Percentiles rank a stretch among this genome's conserved stretches.
Evolutionary conservation across 2,888 invertebrate genomes (phyloP).

Genomic region (Papilio protenor): DNA sequence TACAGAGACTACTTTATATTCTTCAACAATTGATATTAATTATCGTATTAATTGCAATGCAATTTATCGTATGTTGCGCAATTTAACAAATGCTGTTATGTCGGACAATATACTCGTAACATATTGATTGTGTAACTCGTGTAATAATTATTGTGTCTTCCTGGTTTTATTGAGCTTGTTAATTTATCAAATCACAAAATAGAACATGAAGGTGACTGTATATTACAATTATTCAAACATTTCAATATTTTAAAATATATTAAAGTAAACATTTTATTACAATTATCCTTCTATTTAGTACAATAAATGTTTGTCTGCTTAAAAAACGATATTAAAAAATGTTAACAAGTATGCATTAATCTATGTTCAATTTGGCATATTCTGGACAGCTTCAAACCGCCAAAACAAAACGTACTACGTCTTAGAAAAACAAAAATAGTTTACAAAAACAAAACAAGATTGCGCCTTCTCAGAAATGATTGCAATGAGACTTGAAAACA

Average conservation of each 20-base stretch:
- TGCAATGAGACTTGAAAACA: conserved; percentile 25
- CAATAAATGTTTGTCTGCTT: no score
- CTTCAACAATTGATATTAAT: conserved; percentile 19
- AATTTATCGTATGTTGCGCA: conserved; percentile 37
- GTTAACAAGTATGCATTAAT: no score
- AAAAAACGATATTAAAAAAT: no score
- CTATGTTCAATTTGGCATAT: conserved; percentile 53
- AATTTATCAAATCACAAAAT: neutral
- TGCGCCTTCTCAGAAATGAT: conserved; percentile 40
- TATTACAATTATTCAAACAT: neutral
- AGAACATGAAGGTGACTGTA: neutral
- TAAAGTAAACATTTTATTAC: no score
- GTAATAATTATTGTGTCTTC: conserved; percentile 23
- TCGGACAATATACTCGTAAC: conserved; percentile 12
- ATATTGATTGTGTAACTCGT: conserved; percentile 29
- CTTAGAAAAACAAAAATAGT: conserved; percentile 65
- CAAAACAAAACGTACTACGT: conserved; percentile 56
- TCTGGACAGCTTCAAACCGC: conserved; percentile 65
- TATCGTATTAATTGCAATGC: conserved; percentile 34
- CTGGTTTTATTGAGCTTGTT: neutral
- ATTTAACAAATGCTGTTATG: conserved; percentile 27
- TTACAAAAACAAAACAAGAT: conserved; percentile 54
- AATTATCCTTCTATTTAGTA: no score
- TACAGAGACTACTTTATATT: conserved; percentile 37
- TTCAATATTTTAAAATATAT: no score